Evolutionary conservation across 1,140 invertebrate species (phyloP), one percentile per base, ranked within the genome.

Genomic region (Schlechtendalia chinensis): DNA sequence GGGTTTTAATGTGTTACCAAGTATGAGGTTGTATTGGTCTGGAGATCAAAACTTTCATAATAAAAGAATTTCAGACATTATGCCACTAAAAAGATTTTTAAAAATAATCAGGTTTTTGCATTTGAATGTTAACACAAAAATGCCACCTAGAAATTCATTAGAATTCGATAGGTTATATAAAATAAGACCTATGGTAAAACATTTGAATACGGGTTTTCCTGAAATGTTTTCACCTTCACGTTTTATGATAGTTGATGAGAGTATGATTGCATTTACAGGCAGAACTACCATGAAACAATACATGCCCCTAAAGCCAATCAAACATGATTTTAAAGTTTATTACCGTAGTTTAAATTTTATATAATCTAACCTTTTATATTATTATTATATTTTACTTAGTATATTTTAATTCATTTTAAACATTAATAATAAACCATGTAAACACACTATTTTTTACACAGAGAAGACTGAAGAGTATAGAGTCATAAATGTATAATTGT

Each of bases 21-120:
- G 53, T 72, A 75, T 82, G 39, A 65, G 59, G 19, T 58, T 67
- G n/a, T 82, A 74, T 71, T 82, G 81, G 82, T 81, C 61, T 27
- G 75, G 75, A 14, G 81, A 82, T 81, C 71, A 82, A 47, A 83
- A 83, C 59, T 82, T 83, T 61, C 79, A 82, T 81, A 39, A 61
- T 56, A 45, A 82, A 47, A 74, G 81, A 72, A 77, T 83, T 59
- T 19, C 59, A 81, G 81, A 82, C 12, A 65, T 65, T n/a, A 83
- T 82, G 82, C n/a, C 82, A 61, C 2, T 83, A 3, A 82, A 83
- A 75, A 77, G 82, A 81, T 82, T 83, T 82, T 65, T 83, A 29
- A 81, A 81, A 74, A 81, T 83, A 58, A 61, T 83, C 5, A 56
- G 81, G 45, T 82, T 61, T 54, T 45, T 83, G n/a, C 82, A 82